Percentiles rank a stretch among this genome's conserved stretches.
Conservation (phyloP, 2,888 invertebrate species). For the Terebella lapidaria region DNA sequence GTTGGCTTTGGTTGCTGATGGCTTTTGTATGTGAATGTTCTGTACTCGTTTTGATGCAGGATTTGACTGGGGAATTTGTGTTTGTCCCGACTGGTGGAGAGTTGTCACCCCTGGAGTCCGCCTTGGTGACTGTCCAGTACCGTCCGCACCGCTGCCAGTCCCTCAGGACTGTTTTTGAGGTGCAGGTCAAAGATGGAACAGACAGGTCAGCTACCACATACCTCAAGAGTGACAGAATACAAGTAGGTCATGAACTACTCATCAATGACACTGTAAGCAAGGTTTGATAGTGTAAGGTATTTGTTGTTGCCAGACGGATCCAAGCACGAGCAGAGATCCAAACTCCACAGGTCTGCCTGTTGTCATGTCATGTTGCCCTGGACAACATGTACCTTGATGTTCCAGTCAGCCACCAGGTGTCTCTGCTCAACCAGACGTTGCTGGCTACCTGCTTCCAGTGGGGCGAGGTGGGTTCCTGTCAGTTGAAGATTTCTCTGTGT, state of each 20-base stretch:
- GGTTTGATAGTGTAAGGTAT: too few relatives aligned
- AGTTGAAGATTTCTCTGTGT: background rate
- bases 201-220: constrained; percentile 33
- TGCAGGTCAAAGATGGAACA: constrained; percentile 39
- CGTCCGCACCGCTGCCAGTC: constrained; percentile 31
- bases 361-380: constrained; percentile 37
- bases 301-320: too few relatives aligned
- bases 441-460: constrained; percentile 41
- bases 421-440: constrained; percentile 45
- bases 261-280: too few relatives aligned
- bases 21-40: background rate
- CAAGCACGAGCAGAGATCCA: constrained; percentile 42
- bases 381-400: constrained; percentile 43
- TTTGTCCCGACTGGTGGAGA: constrained; percentile 39
- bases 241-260: too few relatives aligned
- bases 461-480: constrained; percentile 25
- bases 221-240: too few relatives aligned
- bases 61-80: too few relatives aligned
- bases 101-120: constrained; percentile 41
- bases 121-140: constrained; percentile 34
- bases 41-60: background rate
- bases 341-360: constrained; percentile 40
- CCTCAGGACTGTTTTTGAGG: constrained; percentile 36
- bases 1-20: background rate
- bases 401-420: constrained; percentile 33